A percentile compares a stretch with the other conserved stretches of the same genome.
These are phyloP conservation scores for Drosophila biarmipes DNA, from an alignment of 1,140 invertebrate genomes.

Conservation along the genomic window DNA sequence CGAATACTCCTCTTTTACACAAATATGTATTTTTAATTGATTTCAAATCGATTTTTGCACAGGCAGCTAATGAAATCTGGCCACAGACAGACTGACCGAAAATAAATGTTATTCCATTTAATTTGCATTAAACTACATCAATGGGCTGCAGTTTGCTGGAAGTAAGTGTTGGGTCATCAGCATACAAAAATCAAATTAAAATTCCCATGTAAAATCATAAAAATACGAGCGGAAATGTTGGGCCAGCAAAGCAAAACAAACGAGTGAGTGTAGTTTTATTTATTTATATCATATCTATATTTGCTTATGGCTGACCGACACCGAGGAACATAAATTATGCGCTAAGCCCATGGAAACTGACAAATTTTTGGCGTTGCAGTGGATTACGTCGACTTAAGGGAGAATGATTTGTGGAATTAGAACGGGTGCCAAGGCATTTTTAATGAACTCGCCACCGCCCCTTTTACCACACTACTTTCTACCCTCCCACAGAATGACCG, in stretches of 20 bases:
- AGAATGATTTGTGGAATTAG: conserved; percentile 45
- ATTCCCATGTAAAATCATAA: neutral
- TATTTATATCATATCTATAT: conserved; percentile 29
- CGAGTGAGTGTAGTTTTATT: conserved; percentile 5
- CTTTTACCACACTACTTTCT: neutral
- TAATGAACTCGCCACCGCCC: conserved; percentile 26
- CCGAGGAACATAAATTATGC: conserved; percentile 33
- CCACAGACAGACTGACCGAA: conserved; percentile 35
- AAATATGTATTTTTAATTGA: conserved; percentile 51
- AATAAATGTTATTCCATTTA: conserved; percentile 45
- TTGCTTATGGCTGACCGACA: conserved; percentile 24
- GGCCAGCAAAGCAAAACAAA: conserved; percentile 3
- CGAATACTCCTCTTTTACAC: conserved; percentile 23
- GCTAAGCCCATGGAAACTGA: conserved; percentile 41
- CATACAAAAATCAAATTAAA: conserved; percentile 36
- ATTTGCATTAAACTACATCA: conserved; percentile 44
- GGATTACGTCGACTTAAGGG: conserved; percentile 33
- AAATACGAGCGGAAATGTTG: conserved; percentile 13
- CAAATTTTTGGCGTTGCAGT: conserved; percentile 49
- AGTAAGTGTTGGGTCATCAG: conserved; percentile 36
- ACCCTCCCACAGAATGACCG: too few species aligned
- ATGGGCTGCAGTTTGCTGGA: conserved; percentile 7
- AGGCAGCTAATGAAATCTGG: conserved; percentile 29
- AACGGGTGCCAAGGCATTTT: conserved; percentile 36
- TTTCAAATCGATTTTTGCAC: conserved; percentile 37